Conservation (phyloP, 2,797 vertebrate genomes). For the Pitangus sulphuratus region DNA sequence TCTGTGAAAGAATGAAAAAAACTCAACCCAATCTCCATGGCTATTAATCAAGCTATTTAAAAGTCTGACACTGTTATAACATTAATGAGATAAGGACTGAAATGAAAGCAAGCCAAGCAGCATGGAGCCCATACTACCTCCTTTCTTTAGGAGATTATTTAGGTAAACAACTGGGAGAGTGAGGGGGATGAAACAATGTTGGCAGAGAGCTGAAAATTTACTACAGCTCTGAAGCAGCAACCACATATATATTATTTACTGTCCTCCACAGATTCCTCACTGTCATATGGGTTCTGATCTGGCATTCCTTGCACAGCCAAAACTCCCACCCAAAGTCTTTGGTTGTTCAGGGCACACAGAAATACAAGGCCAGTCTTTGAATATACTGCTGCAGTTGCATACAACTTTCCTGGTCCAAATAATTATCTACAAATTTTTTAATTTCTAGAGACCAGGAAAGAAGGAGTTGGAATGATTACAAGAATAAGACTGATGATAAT, state of each 20-base stretch:
- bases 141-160: conserved; percentile 25
- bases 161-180: conserved; percentile 40
- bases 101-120: background rate
- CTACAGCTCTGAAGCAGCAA: conserved; percentile 12
- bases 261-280: conserved; percentile 49
- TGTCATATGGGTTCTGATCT: conserved; percentile 40
- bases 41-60: background rate
- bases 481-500: background rate
- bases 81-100: conserved; percentile 9
- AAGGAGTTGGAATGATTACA: background rate
- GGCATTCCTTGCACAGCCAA: conserved; percentile 12
- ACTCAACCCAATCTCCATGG: background rate
- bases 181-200: conserved; percentile 18
- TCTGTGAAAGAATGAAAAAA: background rate
- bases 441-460: background rate
- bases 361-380: background rate
- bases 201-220: conserved; percentile 43
- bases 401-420: background rate
- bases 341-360: background rate
- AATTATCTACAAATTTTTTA: background rate
- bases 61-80: background rate
- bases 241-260: conserved; percentile 45
- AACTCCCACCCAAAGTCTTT: conserved; percentile 22
- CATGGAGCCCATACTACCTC: background rate
- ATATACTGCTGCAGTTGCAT: background rate